Evolutionary conservation across 2,797 vertebrate species (phyloP), one percentile per base, ranked within the genome.

Genomic region (Huso huso): DNA sequence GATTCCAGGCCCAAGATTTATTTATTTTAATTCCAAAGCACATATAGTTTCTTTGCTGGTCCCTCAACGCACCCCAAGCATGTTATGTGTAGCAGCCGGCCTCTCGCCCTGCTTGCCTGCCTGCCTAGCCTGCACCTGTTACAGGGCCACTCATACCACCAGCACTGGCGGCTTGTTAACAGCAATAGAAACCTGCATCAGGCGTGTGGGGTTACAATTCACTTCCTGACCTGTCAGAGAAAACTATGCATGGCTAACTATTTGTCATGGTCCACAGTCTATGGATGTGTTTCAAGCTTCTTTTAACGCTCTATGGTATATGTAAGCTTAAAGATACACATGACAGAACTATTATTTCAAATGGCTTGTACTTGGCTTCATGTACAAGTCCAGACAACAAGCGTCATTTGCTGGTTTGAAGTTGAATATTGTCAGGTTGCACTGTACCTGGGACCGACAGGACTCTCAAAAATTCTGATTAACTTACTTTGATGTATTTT

Each of bases 161-260:
- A 1, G 51, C 10, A 53, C 4, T 6, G 48, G 64, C 58, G 7
- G 6, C 12, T 69, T 62, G 2, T 67, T 67, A 66, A 68, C 50
- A 9, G 69, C 18, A 2, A 57, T 70, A 70, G n/a, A 12, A 64
- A 51, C 1, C 6, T 10, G 1, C 11, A 15, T 51, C 58, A 7
- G 4, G 66, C 51, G 13, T 63, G 63, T 50, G 64, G 63, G 7
- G n/a, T 70, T 72, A 66, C 49, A 23, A 4, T 37, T 74, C 2
- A 37, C 53, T 71, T 77, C 68, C 65, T 8, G 0, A 74, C 57
- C 73, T 64, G 62, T 63, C 51, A 13, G n/a, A 49, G 51, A 53
- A 60, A 48, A 50, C 66, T 64, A 2, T 68, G 62, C 62, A 58
- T 10, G 61, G n/a, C 62, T 58, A 49, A 48, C 18, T 65, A 10